Evolutionary conservation across 2,113 vertebrate species (phyloP).

Genomic region (Struthio camelus): DNA sequence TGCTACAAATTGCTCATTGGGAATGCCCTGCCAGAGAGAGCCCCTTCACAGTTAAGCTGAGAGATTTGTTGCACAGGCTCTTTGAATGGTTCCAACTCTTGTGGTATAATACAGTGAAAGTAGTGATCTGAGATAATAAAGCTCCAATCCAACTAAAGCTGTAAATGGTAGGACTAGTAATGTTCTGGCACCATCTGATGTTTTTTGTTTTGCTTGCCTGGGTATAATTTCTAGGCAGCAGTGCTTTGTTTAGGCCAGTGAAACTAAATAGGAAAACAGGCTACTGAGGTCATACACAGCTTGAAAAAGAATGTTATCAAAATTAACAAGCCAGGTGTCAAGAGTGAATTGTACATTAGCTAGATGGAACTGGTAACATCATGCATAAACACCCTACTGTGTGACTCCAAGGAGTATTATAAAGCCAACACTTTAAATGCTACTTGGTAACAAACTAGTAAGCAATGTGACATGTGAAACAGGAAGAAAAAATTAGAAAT

Average conservation of each 20-base stretch:
- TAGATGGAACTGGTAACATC: neutral
- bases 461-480: neutral
- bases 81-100: neutral
- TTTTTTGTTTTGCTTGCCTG: slow-evolving; percentile 58
- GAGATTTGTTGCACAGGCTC: neutral
- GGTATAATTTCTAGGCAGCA: slow-evolving; percentile 52
- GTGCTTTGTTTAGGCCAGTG: neutral
- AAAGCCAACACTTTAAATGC: neutral
- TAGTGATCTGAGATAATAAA: neutral
- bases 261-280: slow-evolving; percentile 43
- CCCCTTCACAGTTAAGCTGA: neutral
- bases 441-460: neutral
- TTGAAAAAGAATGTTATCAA: neutral
- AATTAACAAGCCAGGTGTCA: neutral
- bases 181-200: slow-evolving; percentile 58
- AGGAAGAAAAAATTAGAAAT: neutral
- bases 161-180: slow-evolving; percentile 50
- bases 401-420: neutral
- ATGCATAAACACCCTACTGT: neutral
- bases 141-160: slow-evolving; percentile 10
- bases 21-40: neutral
- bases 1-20: neutral
- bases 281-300: neutral
- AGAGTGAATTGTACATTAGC: neutral
- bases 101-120: neutral